A percentile compares a stretch with the other conserved stretches of the same genome.
Evolutionary conservation across 2,113 vertebrate species (phyloP).

Genomic region (Delphinapterus leucas): DNA sequence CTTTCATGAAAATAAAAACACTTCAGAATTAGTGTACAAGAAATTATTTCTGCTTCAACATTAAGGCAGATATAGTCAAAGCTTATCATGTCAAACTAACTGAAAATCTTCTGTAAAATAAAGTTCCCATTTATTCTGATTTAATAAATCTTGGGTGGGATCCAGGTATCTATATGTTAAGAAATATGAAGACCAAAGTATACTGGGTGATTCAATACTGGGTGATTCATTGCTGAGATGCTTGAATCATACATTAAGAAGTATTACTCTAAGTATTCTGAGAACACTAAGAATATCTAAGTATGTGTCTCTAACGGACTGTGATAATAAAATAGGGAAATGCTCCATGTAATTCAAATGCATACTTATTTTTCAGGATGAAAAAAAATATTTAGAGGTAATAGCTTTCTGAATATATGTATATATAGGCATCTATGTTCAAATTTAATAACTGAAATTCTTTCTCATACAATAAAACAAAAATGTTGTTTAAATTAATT

Average conservation of each 20-base stretch:
- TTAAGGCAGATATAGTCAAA: background rate
- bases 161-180: background rate
- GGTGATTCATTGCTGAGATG: background rate
- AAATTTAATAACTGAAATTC: conserved; percentile 12
- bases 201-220: background rate
- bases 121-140: background rate
- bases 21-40: background rate
- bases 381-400: background rate
- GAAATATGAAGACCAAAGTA: background rate
- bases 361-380: background rate
- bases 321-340: background rate
- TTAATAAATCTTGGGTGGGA: background rate
- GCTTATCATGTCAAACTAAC: background rate
- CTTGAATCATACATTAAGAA: background rate
- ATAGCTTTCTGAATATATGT: background rate
- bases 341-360: background rate
- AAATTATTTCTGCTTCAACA: background rate
- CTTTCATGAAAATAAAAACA: background rate
- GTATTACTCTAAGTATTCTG: background rate
- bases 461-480: background rate
- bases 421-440: background rate
- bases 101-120: background rate
- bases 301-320: background rate
- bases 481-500: conserved; percentile 14
- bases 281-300: background rate